phyloP scores from a whole-genome alignment of 2,888 invertebrate species.

The Drosophila putrida region DNA sequence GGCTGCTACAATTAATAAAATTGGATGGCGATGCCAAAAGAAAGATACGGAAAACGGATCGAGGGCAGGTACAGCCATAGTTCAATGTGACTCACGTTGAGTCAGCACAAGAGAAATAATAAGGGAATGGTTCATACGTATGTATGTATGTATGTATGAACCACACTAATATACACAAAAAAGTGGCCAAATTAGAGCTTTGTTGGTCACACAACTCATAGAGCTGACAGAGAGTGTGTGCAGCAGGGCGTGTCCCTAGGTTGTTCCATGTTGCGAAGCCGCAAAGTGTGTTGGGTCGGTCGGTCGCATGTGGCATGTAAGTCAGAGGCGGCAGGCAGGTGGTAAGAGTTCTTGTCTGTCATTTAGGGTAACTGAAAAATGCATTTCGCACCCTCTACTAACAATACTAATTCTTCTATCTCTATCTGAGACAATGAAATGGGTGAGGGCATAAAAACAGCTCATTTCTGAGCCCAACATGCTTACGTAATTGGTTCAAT shows the following conservation, averaged over 20 bases:
- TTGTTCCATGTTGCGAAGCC: constrained; percentile 65
- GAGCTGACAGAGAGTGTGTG: constrained; percentile 73
- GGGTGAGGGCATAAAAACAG: constrained; percentile 35
- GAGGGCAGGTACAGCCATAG: constrained; percentile 26
- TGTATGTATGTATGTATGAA: not conserved
- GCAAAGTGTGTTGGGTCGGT: constrained; percentile 72
- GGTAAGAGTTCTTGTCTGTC: constrained; percentile 37
- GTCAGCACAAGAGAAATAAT: constrained; percentile 33
- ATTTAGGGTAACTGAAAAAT: constrained; percentile 70
- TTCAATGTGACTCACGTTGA: constrained; percentile 65
- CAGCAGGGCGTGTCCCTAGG: constrained; percentile 64
- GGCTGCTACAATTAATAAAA: constrained; percentile 68
- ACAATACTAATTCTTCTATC: constrained; percentile 18
- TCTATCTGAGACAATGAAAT: constrained; percentile 15
- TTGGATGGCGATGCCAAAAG: constrained; percentile 40
- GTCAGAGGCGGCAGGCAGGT: constrained; percentile 44
- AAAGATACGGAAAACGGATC: constrained; percentile 27
- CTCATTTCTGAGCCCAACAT: constrained; percentile 4
- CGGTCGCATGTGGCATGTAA: constrained; percentile 60
- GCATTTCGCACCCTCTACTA: constrained; percentile 56
- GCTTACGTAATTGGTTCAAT: constrained; percentile 80
- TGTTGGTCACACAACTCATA: constrained; percentile 44
- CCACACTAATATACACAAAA: constrained; percentile 1
- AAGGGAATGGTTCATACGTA: not conserved
- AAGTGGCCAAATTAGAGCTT: constrained; percentile 51